Percentiles rank a stretch among this genome's conserved stretches.
phyloP scores from a whole-genome alignment of 2,113 vertebrate species.

The Psittacula cyanocephala region DNA sequence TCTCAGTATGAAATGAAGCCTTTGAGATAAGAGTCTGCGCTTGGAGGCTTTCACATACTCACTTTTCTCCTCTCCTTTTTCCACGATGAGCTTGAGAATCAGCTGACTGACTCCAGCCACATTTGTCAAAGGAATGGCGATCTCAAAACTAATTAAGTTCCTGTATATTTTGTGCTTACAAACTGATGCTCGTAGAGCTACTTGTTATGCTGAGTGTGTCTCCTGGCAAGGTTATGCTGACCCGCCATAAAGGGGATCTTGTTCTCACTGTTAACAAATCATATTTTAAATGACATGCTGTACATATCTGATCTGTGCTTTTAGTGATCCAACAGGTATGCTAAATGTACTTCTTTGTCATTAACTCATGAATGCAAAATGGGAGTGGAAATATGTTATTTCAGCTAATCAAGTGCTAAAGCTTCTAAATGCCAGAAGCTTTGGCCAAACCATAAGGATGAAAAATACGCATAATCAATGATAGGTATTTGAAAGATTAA shows the following conservation, averaged over 20 bases:
- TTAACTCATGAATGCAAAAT: conserved; percentile 18
- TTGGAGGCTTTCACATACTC: not conserved
- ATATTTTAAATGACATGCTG: not conserved
- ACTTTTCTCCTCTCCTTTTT: not conserved
- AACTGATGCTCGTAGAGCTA: not conserved
- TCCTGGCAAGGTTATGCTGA: conserved; percentile 12
- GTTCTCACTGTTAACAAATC: not conserved
- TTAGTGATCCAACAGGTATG: not conserved
- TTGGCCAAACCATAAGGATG: not conserved
- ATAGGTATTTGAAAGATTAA: conserved; percentile 53
- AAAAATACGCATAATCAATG: conserved; percentile 45
- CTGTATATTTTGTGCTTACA: not conserved
- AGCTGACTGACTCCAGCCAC: not conserved
- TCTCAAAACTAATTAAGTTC: conserved; percentile 38
- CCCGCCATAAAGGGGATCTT: not conserved
- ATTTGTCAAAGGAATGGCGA: not conserved
- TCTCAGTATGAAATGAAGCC: not conserved
- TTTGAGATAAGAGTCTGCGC: not conserved
- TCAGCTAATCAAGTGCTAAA: conserved; percentile 42
- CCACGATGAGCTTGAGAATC: not conserved
- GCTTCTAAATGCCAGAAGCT: conserved; percentile 35
- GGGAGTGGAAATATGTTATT: conserved; percentile 13
- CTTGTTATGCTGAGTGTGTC: conserved; percentile 33
- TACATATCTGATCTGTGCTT: not conserved
- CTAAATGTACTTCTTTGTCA: conserved; percentile 15